phyloP scores from a whole-genome alignment of 2,797 vertebrate genomes.

The Lagorchestes hirsutus region DNA sequence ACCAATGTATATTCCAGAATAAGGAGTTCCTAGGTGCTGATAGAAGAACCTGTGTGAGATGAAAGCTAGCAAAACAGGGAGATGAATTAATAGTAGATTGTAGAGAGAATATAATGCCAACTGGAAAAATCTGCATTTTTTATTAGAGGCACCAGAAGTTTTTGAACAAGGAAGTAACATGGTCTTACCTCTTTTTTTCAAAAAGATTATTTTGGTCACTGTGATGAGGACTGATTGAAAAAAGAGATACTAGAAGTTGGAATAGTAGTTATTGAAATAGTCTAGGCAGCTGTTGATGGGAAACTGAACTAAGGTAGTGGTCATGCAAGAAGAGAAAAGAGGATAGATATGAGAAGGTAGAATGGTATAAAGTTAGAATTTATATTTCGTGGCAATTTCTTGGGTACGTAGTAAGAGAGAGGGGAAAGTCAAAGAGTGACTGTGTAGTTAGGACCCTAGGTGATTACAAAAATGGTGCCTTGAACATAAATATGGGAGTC shows the following conservation, averaged over 20 bases:
- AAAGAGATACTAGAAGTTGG: background rate
- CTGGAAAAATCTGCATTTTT: background rate
- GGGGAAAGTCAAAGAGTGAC: background rate
- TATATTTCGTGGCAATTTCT: background rate
- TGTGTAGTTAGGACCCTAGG: background rate
- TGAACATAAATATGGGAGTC: background rate
- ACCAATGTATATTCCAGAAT: background rate
- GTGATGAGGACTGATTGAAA: background rate
- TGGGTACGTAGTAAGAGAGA: background rate
- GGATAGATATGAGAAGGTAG: background rate
- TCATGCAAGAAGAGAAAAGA: background rate
- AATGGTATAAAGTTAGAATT: background rate
- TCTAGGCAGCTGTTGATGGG: background rate
- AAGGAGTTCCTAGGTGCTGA: background rate
- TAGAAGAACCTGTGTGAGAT: background rate
- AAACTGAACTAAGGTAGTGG: background rate
- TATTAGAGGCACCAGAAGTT: background rate
- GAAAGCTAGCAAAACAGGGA: background rate
- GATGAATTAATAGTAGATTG: background rate
- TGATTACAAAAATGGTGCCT: background rate
- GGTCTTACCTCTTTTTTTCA: background rate
- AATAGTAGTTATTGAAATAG: background rate
- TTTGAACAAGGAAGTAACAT: background rate
- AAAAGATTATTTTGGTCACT: background rate
- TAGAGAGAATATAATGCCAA: background rate